Base-by-base conservation (phyloP, 92 coral and sea anemone species). In the Zoanthus solanderi region DNA sequence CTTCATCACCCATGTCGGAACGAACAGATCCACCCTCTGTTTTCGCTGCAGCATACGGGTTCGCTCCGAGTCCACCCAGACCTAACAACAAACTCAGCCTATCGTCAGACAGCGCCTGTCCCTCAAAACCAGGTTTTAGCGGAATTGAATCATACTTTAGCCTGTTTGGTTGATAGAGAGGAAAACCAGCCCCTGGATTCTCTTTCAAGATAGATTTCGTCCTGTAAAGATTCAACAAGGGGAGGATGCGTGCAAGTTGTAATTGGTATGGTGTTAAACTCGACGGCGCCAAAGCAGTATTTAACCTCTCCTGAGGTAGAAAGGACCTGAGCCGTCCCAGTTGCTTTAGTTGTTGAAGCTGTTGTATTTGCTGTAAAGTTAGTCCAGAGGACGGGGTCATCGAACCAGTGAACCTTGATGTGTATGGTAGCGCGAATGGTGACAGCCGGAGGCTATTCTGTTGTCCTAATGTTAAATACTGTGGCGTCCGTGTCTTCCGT, bases 61-160 rank as follows among this genome's bases (percentile, higher is more conserved):
- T 80, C 0, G 44, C 42, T 6, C 73, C 73, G 32, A 61, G 72
- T 16, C 75, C 73, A 0, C 60, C 60, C 11, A 80, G 60, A 46
- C 85, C 85, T 42, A 80, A 58, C 23, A 80, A 65, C 14, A 88
- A 81, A 45, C 66, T 75, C 58, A 91, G 83, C 44, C 89, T 85
- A 71, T 87, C 87, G 5, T 89, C 89, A 18, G 72, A 71, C 12
- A 94, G 54, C 78, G 60, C 92, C 42, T 86, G 91, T 63, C 78
- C 85, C 1, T 79, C 77, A 2, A 89, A 71, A 52, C 61, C 67
- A 12, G 98, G 98, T 47, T 93, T 95, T 7, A 93, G 46, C 14
- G 98, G 98, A 89, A 95, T 95, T 3, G 95, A 91, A 72, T 95
- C 87, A 60, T 95, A 95, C 77, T 95, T 95, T 46, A 93, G 87